These are phyloP conservation scores for Enteromius anoplus DNA, from an alignment of 2,797 vertebrate genomes.

Conservation along the genomic window DNA sequence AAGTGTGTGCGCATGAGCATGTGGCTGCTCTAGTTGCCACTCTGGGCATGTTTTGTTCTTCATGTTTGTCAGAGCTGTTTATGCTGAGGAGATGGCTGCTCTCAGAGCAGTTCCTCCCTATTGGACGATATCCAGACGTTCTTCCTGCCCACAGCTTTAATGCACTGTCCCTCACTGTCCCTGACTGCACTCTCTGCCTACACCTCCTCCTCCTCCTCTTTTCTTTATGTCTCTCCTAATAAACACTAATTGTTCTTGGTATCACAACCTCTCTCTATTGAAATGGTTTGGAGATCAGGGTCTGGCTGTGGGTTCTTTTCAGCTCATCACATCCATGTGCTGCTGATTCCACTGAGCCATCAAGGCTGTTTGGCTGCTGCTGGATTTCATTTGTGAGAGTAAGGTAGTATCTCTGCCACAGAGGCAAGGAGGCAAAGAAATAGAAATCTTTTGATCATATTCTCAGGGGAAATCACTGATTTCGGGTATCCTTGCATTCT, in stretches of 20 bases:
- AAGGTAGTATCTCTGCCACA: constrained; percentile 30
- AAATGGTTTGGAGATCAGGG: constrained; percentile 28
- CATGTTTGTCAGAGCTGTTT: constrained; percentile 26
- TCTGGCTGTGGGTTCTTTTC: constrained; percentile 22
- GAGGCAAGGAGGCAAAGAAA: constrained; percentile 29
- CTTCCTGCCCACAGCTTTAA: constrained; percentile 34
- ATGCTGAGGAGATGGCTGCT: constrained; percentile 18
- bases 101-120: constrained; percentile 44
- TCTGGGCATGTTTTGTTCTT: constrained; percentile 39
- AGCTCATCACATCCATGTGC: constrained; percentile 11
- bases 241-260: constrained; percentile 29
- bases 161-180: constrained; percentile 6
- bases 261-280: constrained; percentile 12
- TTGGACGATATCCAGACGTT: constrained; percentile 33
- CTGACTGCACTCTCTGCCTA: constrained; percentile 12
- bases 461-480: constrained; percentile 73
- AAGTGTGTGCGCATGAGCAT: background rate
- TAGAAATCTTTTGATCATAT: constrained; percentile 66
- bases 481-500: constrained; percentile 29
- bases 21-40: background rate
- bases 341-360: constrained; percentile 16
- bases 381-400: constrained; percentile 35
- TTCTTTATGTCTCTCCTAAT: constrained; percentile 30
- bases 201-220: background rate
- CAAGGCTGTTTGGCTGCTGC: constrained; percentile 23